These are phyloP conservation scores for Florisuga fusca DNA, from an alignment of 2,797 vertebrate genomes.

Conservation along the genomic window DNA sequence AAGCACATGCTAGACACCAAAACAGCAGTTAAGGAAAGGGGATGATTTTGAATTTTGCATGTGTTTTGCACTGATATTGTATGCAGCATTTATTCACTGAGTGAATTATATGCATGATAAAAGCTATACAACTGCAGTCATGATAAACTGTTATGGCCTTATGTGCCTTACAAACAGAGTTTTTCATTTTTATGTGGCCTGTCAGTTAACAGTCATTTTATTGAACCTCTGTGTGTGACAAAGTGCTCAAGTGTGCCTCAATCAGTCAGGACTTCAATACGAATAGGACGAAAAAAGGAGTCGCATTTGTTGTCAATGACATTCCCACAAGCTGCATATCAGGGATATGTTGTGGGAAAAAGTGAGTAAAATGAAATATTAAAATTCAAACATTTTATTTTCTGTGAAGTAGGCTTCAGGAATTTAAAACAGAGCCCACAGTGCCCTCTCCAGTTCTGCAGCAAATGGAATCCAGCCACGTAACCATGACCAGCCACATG, in stretches of 20 bases:
- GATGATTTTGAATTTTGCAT: slow-evolving; percentile 37
- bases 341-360: not conserved
- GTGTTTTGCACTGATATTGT: slow-evolving; percentile 30
- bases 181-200: slow-evolving; percentile 26
- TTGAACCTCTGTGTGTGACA: not conserved
- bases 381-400: slow-evolving; percentile 19
- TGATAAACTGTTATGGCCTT: slow-evolving; percentile 36
- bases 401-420: not conserved
- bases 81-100: slow-evolving; percentile 16
- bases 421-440: slow-evolving; percentile 60
- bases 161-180: not conserved
- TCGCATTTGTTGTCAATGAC: not conserved
- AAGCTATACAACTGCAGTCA: slow-evolving; percentile 8
- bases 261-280: slow-evolving; percentile 2
- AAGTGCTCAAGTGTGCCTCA: not conserved
- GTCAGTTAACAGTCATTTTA: not conserved
- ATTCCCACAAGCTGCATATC: not conserved
- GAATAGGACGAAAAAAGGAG: slow-evolving; percentile 26
- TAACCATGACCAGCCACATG: not conserved
- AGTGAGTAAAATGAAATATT: not conserved
- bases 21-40: slow-evolving; percentile 54
- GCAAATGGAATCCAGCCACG: not conserved
- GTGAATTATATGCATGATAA: slow-evolving; percentile 15
- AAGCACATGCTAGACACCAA: slow-evolving; percentile 53
- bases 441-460: slow-evolving; percentile 68